phyloP scores from a whole-genome alignment of 1,140 invertebrate genomes.

The Proctacanthus coquilletti region DNA sequence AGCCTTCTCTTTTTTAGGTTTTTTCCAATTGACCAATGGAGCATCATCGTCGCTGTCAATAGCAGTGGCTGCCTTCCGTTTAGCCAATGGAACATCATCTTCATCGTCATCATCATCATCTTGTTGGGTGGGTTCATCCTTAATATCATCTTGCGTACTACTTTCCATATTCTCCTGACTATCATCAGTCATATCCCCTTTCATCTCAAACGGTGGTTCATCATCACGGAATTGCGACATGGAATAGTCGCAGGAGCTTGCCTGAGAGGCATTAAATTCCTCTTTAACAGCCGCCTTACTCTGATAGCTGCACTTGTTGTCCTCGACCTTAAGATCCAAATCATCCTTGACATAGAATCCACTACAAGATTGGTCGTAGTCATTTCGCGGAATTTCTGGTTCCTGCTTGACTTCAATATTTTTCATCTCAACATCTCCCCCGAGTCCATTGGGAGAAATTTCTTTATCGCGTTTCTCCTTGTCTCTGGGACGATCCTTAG shows the following conservation, averaged over 20 bases:
- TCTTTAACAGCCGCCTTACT: no score
- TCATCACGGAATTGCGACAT: slow-evolving; percentile 42
- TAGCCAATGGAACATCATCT: slow-evolving; percentile 27
- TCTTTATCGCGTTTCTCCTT: slow-evolving; percentile 37
- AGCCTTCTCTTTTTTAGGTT: slow-evolving; percentile 44
- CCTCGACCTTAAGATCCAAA: no score
- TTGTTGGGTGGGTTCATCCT: slow-evolving; percentile 16
- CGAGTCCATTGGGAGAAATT: slow-evolving; percentile 8
- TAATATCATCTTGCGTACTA: slow-evolving; percentile 7
- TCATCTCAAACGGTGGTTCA: slow-evolving; percentile 25
- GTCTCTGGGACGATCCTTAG: slow-evolving; percentile 27
- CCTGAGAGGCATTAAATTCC: slow-evolving; percentile 33
- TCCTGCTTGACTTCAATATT: slow-evolving; percentile 24
- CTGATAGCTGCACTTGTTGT: no score
- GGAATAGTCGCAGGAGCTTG: slow-evolving; percentile 48
- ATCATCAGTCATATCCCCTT: slow-evolving; percentile 1
- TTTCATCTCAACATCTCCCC: slow-evolving; percentile 15
- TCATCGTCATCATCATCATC: slow-evolving; percentile 16
- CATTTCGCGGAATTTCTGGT: slow-evolving; percentile 9
- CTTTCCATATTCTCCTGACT: not conserved
- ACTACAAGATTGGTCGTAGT: no score
- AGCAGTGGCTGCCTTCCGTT: slow-evolving; percentile 18
- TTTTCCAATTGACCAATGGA: slow-evolving; percentile 27
- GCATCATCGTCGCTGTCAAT: slow-evolving; percentile 33
- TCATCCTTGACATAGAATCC: no score